Base-by-base conservation (phyloP, 2,113 vertebrate species). In the Uria aalge region DNA sequence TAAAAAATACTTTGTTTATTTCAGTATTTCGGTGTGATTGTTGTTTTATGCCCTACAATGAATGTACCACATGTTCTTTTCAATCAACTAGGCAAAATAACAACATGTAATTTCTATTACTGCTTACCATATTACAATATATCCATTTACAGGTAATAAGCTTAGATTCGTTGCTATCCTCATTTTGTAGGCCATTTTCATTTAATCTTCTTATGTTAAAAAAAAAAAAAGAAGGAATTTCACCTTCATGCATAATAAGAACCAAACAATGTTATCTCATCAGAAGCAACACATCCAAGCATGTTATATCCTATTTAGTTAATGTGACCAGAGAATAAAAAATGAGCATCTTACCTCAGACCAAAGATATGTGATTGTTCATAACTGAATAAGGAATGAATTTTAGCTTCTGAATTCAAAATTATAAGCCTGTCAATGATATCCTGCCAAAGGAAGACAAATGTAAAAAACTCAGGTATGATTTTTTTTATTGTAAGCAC, bases 341-440 rank as follows among this genome's bases (percentile, higher is more conserved):
- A 94, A 86, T 19, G 3, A 73, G 88, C 32, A 95, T 95, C 98
- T 98, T 99, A 99, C 99, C 99, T 99, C 80, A 99, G 97, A 88
- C 99, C 99, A 94, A 99, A 99, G 45, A 98, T 98, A 97, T 99
- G 99, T 66, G 99, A 99, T 94, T 99, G 99, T 84, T 99, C 99
- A 43, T 99, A 99, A 98, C 97, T 99, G 98, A 99, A 99, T 93
- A 99, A 98, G 21, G 99, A 99, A 95, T 97, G 98, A 95, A 99
- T 99, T 98, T 99, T 99, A 63, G 98, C 98, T 84, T 99, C 98
- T 41, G 99, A 99, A 98, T 99, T 99, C 97, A 99, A 97, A 97
- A 99, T 97, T 88, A 99, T 97, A 97, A 99, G 98, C 85, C 99
- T 99, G 98, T 99, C 99, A 97, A 99, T 98, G 94, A 99, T 91